Percentiles rank a stretch among this genome's conserved stretches.
Evolutionary conservation across 2,888 invertebrate species (phyloP).

Genomic region (Philhelius pedissequus): DNA sequence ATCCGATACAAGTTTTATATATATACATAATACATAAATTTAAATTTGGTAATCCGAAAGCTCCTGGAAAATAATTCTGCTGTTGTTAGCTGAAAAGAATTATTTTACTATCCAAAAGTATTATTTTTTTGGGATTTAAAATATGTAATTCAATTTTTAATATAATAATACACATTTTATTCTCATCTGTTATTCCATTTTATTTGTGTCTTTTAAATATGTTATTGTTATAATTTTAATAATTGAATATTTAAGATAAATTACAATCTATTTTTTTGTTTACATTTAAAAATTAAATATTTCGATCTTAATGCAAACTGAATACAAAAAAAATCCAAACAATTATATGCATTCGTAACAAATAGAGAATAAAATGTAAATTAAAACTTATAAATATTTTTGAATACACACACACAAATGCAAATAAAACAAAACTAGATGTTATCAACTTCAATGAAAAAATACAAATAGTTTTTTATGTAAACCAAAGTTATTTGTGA

Average conservation of each 20-base stretch:
- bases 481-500: constrained; percentile 31
- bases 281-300: not conserved
- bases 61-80: too few relatives aligned
- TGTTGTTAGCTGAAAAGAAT: too few relatives aligned
- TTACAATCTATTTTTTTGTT: not conserved
- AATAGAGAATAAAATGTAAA: not conserved
- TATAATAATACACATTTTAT: not conserved
- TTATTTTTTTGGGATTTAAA: too few relatives aligned
- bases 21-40: too few relatives aligned
- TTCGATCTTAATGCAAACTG: constrained; percentile 40
- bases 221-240: not conserved
- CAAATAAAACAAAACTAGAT: not conserved
- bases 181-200: not conserved
- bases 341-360: not conserved
- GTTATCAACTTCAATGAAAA: not conserved
- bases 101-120: too few relatives aligned
- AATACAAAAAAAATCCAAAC: not conserved
- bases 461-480: not conserved
- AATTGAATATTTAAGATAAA: not conserved
- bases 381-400: constrained; percentile 5
- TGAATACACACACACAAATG: not conserved
- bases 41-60: too few relatives aligned
- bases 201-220: too few relatives aligned
- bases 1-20: too few relatives aligned
- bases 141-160: too few relatives aligned